These are phyloP conservation scores for Leptinotarsa texana DNA, from an alignment of 1,140 invertebrate species.

Conservation along the genomic window DNA sequence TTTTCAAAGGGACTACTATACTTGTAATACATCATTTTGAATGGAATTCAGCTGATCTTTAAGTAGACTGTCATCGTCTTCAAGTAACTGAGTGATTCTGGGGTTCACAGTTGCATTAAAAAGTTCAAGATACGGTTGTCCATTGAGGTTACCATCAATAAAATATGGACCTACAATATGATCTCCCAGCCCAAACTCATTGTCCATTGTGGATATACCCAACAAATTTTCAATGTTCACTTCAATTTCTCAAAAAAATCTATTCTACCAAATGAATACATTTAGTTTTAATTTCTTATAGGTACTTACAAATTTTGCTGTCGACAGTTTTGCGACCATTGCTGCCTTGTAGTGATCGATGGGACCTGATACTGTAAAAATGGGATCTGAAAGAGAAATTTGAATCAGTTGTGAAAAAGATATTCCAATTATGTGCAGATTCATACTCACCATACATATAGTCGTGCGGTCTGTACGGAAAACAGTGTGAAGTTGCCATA, in stretches of 20 bases:
- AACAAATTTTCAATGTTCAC: too few relatives aligned
- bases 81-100: too few relatives aligned
- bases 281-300: neutral
- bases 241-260: neutral
- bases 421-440: slow-evolving; percentile 1
- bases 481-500: slow-evolving; percentile 19
- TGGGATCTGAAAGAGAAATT: slow-evolving; percentile 55
- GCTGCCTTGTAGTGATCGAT: slow-evolving; percentile 60
- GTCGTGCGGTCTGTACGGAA: slow-evolving; percentile 43
- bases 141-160: too few relatives aligned
- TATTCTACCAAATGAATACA: neutral
- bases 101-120: too few relatives aligned
- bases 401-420: neutral
- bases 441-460: slow-evolving; percentile 44
- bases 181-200: too few relatives aligned
- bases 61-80: too few relatives aligned
- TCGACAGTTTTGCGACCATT: slow-evolving; percentile 58
- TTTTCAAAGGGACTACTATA: too few relatives aligned
- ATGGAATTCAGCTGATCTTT: too few relatives aligned
- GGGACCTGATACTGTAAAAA: slow-evolving; percentile 60
- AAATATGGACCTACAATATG: too few relatives aligned
- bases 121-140: too few relatives aligned
- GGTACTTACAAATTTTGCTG: slow-evolving; percentile 59
- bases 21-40: too few relatives aligned
- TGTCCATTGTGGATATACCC: too few relatives aligned